These are phyloP conservation scores for Melanotaenia boesemani DNA, from an alignment of 2,797 vertebrate species.

Conservation along the genomic window DNA sequence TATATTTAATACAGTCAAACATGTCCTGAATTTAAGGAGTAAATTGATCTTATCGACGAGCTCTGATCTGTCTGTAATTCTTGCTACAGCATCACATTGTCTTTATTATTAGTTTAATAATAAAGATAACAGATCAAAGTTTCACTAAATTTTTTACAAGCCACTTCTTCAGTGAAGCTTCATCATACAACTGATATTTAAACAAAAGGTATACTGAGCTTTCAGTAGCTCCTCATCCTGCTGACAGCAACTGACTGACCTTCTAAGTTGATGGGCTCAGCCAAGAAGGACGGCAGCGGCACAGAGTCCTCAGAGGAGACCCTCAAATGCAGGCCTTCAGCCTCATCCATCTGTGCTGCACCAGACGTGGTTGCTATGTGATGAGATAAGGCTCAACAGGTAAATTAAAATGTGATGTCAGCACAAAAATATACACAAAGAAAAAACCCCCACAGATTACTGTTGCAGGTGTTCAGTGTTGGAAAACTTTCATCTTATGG, in stretches of 20 bases:
- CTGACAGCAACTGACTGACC: conserved; percentile 77
- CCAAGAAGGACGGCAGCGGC: conserved; percentile 68
- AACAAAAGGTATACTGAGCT: conserved; percentile 14
- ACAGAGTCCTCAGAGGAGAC: conserved; percentile 84
- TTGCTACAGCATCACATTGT: background rate
- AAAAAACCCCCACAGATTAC: background rate
- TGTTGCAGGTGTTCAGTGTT: background rate
- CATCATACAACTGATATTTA: conserved; percentile 8
- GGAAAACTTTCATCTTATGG: background rate
- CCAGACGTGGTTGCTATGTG: conserved; percentile 65
- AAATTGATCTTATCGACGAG: background rate
- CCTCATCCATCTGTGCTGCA: conserved; percentile 90
- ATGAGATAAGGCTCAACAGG: conserved; percentile 38
- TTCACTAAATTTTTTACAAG: background rate
- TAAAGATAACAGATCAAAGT: conserved; percentile 3
- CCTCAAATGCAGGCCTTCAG: conserved; percentile 83
- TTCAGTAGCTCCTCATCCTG: conserved; percentile 42
- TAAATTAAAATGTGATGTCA: conserved; percentile 40
- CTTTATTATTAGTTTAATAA: background rate
- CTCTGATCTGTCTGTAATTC: background rate
- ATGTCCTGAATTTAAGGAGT: background rate
- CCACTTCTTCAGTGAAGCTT: background rate
- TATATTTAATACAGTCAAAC: background rate
- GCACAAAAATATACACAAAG: background rate
- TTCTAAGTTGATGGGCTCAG: conserved; percentile 89